Evolutionary conservation across 2,888 invertebrate genomes (phyloP), one percentile per base, ranked within the genome.

Genomic region (Lepidocyrtinus sp.): DNA sequence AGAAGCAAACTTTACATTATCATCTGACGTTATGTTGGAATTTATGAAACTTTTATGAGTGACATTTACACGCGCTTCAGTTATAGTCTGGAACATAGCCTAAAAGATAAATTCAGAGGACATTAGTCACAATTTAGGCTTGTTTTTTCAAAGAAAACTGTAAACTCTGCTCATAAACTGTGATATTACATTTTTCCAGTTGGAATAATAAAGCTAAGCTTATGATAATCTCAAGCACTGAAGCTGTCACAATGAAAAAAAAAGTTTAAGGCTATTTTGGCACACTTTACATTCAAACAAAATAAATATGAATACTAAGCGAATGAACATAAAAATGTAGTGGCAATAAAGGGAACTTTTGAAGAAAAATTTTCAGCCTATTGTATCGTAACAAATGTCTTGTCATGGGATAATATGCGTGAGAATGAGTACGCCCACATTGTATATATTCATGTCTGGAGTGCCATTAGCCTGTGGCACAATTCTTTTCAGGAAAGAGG

Each of bases 101-200:
- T n/a, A n/a, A n/a, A n/a, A 21, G 64, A 64, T 25, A 26, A 64
- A 64, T 64, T 64, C 27, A 12, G 9, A n/a, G n/a, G 26, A 19
- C 25, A 64, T 26, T 64, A 24, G 2, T 17, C 26, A 26, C 25
- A 64, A 64, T 64, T 64, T 64, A 15, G 7, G 22, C 26, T 17
- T 17, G 21, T 62, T 62, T 62, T 62, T 62, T 22, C 22, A 19
- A 9, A 22, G 36, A 36, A 55, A 55, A 55, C 55, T 36, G 12
- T 9, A 36, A 36, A 36, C 55, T 15, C 55, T 55, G 55, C 64
- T 64, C 64, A 64, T 64, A 64, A 55, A 12, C 55, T 55, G 55
- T 55, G 55, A 55, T 55, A 55, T 55, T 55, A 55, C 55, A n/a
- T n/a, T 55, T 55, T 55, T 55, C 55, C 55, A 55, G n/a, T 15